Evolutionary conservation across 2,113 vertebrate genomes (phyloP).

Genomic region (Turdus rufiventris): DNA sequence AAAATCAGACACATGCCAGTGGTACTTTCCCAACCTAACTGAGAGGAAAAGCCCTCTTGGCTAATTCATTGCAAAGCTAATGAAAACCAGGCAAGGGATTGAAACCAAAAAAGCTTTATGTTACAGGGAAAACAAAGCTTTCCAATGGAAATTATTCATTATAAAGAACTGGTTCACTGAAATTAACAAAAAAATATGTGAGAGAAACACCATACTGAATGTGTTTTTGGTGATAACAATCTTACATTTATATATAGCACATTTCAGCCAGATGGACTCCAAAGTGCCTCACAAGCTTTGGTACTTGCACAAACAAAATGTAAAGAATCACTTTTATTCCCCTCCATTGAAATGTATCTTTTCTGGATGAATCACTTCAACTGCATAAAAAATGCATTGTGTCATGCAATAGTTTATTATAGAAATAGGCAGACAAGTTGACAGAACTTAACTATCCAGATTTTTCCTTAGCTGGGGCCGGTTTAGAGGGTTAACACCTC

Average conservation of each 20-base stretch:
- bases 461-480: not conserved
- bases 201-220: constrained; percentile 71
- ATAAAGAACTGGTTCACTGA: constrained; percentile 68
- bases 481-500: not conserved
- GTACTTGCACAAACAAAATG: constrained; percentile 29
- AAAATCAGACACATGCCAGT: constrained; percentile 28
- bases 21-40: constrained; percentile 58
- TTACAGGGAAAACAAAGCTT: constrained; percentile 71
- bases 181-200: constrained; percentile 73
- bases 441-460: not conserved
- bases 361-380: constrained; percentile 2
- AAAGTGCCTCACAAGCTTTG: constrained; percentile 54
- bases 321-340: constrained; percentile 47
- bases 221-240: constrained; percentile 70
- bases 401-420: not conserved
- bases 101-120: constrained; percentile 68
- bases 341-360: constrained; percentile 25
- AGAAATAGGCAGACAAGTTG: not conserved
- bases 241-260: constrained; percentile 55
- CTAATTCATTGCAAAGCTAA: constrained; percentile 69
- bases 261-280: constrained; percentile 64
- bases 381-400: not conserved
- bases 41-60: constrained; percentile 65
- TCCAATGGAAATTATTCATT: constrained; percentile 78
- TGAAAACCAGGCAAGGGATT: constrained; percentile 70